Percentiles rank a stretch among this genome's conserved stretches.
These are phyloP conservation scores for Phallusia fumigata DNA, from an alignment of 23 tunicate species.

Conservation along the genomic window DNA sequence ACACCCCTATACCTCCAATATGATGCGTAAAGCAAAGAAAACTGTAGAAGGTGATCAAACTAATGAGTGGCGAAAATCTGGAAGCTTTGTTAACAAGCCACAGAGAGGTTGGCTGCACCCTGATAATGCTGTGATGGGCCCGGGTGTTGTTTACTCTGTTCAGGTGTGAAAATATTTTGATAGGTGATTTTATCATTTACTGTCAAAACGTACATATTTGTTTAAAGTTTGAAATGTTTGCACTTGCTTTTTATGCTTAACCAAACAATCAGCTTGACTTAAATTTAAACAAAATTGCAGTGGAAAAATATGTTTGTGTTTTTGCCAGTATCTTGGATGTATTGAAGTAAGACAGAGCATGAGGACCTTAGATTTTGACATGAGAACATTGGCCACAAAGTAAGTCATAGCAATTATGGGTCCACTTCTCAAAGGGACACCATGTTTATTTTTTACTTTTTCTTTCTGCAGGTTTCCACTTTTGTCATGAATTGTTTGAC, in stretches of 20 bases:
- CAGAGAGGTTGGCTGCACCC: slow-evolving; percentile 96
- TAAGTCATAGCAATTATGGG: slow-evolving; percentile 18
- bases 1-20: not conserved
- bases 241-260: too few species aligned
- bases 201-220: too few species aligned
- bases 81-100: slow-evolving; percentile 96
- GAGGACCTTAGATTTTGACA: slow-evolving; percentile 82
- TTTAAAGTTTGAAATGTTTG: too few species aligned
- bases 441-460: not conserved
- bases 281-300: too few species aligned
- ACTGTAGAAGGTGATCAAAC: slow-evolving; percentile 82
- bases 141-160: slow-evolving; percentile 92
- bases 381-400: slow-evolving; percentile 95
- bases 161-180: slow-evolving; percentile 36
- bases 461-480: not conserved
- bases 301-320: not conserved
- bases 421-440: too few species aligned
- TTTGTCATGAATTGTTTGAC: not conserved
- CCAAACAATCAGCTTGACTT: too few species aligned
- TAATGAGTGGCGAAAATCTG: slow-evolving; percentile 96
- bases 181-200: too few species aligned
- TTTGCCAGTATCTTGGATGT: slow-evolving; percentile 84
- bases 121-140: slow-evolving; percentile 89
- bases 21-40: slow-evolving; percentile 79
- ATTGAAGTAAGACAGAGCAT: slow-evolving; percentile 87